Evolutionary conservation across 2,113 vertebrate species (phyloP).

Genomic region (Psittacara wagleri): DNA sequence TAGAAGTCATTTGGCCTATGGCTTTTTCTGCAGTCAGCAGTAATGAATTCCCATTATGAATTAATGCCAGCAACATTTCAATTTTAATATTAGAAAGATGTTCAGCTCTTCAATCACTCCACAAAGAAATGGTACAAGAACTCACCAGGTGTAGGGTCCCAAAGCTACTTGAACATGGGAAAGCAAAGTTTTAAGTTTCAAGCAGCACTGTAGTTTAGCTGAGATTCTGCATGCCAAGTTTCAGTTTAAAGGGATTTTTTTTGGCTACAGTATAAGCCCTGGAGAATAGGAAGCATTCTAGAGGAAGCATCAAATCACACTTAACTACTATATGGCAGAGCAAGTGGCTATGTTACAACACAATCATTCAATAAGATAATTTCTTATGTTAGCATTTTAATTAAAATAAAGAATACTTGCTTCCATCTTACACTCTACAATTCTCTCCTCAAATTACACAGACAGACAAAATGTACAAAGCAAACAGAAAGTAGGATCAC

Average conservation of each 20-base stretch:
- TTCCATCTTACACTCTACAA: conserved; percentile 30
- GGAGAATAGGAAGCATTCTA: conserved; percentile 62
- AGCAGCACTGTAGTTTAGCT: conserved; percentile 50
- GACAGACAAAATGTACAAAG: conserved; percentile 32
- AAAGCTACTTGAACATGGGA: neutral
- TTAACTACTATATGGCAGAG: conserved; percentile 69
- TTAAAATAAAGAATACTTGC: conserved; percentile 70
- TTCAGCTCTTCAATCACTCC: neutral
- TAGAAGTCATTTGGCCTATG: neutral
- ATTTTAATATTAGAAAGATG: neutral
- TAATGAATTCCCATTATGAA: neutral
- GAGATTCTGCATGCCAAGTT: conserved; percentile 63
- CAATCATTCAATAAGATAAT: conserved; percentile 64
- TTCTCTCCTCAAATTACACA: conserved; percentile 37
- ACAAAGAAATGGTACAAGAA: neutral
- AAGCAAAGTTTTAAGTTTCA: neutral
- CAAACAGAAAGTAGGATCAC: conserved; percentile 27
- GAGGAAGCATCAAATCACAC: conserved; percentile 72
- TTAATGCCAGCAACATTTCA: neutral
- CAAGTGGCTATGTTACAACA: conserved; percentile 60
- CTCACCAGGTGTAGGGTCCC: neutral
- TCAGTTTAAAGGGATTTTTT: conserved; percentile 58
- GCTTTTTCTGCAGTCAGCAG: neutral
- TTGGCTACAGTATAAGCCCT: conserved; percentile 68
- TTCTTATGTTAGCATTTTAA: conserved; percentile 71